Percentiles rank a stretch among this genome's conserved stretches.
Conservation (phyloP, 2,888 invertebrate species). For the Herminia tarsipennalis region DNA sequence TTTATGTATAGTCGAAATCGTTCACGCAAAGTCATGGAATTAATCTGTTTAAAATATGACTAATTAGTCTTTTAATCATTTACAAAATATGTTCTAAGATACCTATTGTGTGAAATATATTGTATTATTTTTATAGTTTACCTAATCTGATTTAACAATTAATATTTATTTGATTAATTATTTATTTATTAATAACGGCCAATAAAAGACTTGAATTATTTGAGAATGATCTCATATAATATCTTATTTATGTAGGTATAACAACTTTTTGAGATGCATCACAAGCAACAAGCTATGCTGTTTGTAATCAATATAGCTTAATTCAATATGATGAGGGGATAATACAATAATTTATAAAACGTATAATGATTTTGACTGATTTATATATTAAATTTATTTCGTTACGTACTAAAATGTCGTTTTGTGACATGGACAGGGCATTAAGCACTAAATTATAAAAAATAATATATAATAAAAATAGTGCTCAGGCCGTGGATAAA, state of each 20-base stretch:
- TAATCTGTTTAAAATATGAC: no score
- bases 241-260: slow-evolving; percentile 61
- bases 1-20: no score
- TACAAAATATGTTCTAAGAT: no score
- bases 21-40: no score
- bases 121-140: no score
- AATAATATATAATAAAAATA: slow-evolving; percentile 35
- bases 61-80: no score
- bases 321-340: slow-evolving; percentile 10
- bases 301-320: slow-evolving; percentile 19
- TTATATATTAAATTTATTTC: slow-evolving; percentile 30
- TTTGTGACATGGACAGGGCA: slow-evolving; percentile 52
- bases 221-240: slow-evolving; percentile 79
- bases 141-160: not conserved
- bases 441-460: slow-evolving; percentile 45
- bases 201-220: slow-evolving; percentile 47
- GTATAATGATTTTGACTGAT: slow-evolving; percentile 21
- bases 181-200: not conserved
- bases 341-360: slow-evolving; percentile 14
- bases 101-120: no score
- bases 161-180: not conserved
- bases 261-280: slow-evolving; percentile 74
- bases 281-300: slow-evolving; percentile 57
- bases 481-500: slow-evolving; percentile 31
- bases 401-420: slow-evolving; percentile 26